These are phyloP conservation scores for Leuciscus waleckii DNA, from an alignment of 2,797 vertebrate genomes.

Conservation along the genomic window DNA sequence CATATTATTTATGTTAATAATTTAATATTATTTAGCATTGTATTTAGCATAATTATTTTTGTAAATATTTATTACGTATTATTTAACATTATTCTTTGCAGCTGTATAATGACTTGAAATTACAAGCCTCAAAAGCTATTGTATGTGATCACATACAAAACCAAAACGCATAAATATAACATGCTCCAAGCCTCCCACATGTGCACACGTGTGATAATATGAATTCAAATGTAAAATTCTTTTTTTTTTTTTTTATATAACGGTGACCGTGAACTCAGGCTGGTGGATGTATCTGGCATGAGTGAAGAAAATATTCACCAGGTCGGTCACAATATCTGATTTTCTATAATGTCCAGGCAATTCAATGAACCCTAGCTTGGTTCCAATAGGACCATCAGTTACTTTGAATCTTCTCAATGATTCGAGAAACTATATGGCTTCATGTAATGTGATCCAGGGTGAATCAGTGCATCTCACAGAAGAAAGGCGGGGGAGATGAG, in stretches of 20 bases:
- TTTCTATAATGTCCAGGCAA: background rate
- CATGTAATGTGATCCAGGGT: background rate
- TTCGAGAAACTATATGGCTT: background rate
- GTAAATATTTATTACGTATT: background rate
- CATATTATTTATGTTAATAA: background rate
- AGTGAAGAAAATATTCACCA: background rate
- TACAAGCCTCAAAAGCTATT: background rate
- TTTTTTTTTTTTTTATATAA: background rate
- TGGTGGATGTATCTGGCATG: background rate
- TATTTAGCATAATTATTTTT: background rate
- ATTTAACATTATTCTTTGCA: background rate
- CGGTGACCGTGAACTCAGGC: background rate
- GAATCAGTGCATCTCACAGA: slow-evolving; percentile 14
- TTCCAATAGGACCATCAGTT: background rate
- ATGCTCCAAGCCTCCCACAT: background rate
- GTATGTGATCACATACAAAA: background rate
- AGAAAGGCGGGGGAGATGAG: background rate
- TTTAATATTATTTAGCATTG: background rate
- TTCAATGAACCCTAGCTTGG: background rate
- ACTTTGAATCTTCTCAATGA: background rate
- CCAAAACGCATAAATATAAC: background rate
- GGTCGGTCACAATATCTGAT: background rate
- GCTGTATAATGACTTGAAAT: background rate
- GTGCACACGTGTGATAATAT: background rate
- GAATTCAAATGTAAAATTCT: background rate